Evolutionary conservation across 2,888 invertebrate species (phyloP).

Genomic region (Acheta domesticus): DNA sequence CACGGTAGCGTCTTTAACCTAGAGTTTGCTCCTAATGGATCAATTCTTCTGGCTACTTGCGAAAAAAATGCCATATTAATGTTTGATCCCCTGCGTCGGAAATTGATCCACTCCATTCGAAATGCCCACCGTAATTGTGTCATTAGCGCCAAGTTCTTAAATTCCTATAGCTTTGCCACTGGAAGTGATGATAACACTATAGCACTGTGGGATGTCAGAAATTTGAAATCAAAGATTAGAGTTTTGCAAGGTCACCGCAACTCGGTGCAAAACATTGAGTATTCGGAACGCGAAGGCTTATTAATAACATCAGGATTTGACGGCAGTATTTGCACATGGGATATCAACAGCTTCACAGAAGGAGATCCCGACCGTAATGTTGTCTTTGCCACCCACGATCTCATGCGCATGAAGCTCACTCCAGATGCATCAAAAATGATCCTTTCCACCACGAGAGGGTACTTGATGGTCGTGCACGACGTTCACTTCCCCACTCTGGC

Average conservation of each 20-base stretch:
- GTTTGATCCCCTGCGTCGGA: conserved; percentile 80
- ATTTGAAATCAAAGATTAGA: conserved; percentile 70
- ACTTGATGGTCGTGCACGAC: conserved; percentile 85
- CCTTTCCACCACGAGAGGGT: conserved; percentile 86
- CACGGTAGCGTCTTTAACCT: conserved; percentile 83
- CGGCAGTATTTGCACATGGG: conserved; percentile 91
- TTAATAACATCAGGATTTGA: conserved; percentile 90
- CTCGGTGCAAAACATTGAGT: conserved; percentile 97
- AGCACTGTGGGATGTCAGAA: conserved; percentile 89
- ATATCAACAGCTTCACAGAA: conserved; percentile 66
- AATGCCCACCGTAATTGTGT: conserved; percentile 87
- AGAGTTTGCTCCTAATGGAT: conserved; percentile 79
- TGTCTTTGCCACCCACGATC: conserved; percentile 79
- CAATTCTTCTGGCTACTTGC: conserved; percentile 80
- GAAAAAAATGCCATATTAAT: conserved; percentile 82
- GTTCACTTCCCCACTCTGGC: conserved; percentile 75
- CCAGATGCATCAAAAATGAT: conserved; percentile 85
- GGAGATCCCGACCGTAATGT: conserved; percentile 72
- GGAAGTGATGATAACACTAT: conserved; percentile 93
- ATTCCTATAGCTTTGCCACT: conserved; percentile 82
- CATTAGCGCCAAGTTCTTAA: conserved; percentile 86
- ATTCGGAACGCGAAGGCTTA: conserved; percentile 75
- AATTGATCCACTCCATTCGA: conserved; percentile 67
- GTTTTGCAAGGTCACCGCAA: conserved; percentile 83
- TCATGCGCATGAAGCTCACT: conserved; percentile 83